Evolutionary conservation across 2,888 invertebrate genomes (phyloP).

Genomic region (Drosophila picticornis): DNA sequence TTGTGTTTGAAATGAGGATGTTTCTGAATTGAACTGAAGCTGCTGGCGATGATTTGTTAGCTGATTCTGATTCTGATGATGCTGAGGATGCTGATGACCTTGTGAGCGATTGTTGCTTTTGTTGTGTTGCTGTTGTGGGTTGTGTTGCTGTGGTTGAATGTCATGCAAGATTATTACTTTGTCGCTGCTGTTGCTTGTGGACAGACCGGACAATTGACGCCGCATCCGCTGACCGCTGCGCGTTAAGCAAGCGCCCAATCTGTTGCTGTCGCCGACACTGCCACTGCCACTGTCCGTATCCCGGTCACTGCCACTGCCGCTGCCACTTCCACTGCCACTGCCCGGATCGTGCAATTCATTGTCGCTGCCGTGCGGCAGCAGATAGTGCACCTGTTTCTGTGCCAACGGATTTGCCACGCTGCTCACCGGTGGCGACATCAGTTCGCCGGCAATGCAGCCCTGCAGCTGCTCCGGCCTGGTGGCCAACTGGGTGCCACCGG

Average conservation of each 20-base stretch:
- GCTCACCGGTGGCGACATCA: slow-evolving; percentile 11
- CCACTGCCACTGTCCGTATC: background rate
- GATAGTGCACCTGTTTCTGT: slow-evolving; percentile 64
- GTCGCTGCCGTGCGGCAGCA: slow-evolving; percentile 39
- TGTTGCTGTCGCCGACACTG: slow-evolving; percentile 14
- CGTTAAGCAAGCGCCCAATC: slow-evolving; percentile 12
- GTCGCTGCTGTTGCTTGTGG: slow-evolving; percentile 74
- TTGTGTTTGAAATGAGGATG: slow-evolving; percentile 38
- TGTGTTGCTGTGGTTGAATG: slow-evolving; percentile 34
- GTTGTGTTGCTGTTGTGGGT: slow-evolving; percentile 22
- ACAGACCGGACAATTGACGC: slow-evolving; percentile 71
- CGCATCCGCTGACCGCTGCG: slow-evolving; percentile 52
- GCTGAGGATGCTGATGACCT: slow-evolving; percentile 8
- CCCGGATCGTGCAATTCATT: slow-evolving; percentile 42
- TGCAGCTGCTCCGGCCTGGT: slow-evolving; percentile 32
- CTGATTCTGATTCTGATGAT: slow-evolving; percentile 13
- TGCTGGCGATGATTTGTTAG: slow-evolving; percentile 44
- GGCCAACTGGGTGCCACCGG: slow-evolving; percentile 56
- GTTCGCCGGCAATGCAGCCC: slow-evolving; percentile 30
- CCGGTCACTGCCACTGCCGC: background rate
- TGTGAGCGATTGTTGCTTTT: background rate
- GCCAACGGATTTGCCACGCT: slow-evolving; percentile 43
- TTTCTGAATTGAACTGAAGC: slow-evolving; percentile 41
- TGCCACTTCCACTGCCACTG: slow-evolving; percentile 10
- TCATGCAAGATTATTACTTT: slow-evolving; percentile 83